Percentiles rank a stretch among this genome's conserved stretches.
Conservation (phyloP, 2,797 vertebrate genomes). For the Neosilurus hyrtlii region DNA sequence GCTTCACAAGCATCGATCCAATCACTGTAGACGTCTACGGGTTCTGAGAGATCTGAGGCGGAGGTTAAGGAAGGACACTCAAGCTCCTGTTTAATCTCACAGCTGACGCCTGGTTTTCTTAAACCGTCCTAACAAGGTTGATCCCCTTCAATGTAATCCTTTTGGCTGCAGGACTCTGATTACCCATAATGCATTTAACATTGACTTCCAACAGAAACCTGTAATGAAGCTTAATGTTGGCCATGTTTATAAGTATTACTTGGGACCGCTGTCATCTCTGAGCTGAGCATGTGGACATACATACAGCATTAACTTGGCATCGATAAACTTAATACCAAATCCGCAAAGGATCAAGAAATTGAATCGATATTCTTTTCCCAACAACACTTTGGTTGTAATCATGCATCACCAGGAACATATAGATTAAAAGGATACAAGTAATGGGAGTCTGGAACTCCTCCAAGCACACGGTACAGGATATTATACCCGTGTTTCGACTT, state of each 20-base stretch:
- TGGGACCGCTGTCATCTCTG: not conserved
- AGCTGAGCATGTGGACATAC: too few relatives aligned
- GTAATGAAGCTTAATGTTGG: not conserved
- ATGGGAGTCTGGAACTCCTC: conserved; percentile 96
- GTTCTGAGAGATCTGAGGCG: conserved; percentile 84
- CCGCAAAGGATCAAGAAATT: not conserved
- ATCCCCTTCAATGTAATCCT: not conserved
- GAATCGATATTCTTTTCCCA: not conserved
- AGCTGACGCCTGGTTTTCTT: not conserved
- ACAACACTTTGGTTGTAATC: not conserved
- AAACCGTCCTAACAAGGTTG: not conserved
- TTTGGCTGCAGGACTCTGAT: not conserved
- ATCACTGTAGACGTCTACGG: conserved; percentile 92
- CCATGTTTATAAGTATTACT: not conserved
- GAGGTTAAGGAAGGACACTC: conserved; percentile 63
- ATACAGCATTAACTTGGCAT: not conserved
- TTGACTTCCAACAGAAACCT: not conserved
- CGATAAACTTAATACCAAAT: not conserved
- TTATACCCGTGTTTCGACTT: conserved; percentile 90
- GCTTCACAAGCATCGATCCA: conserved; percentile 97
- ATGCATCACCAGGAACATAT: not conserved
- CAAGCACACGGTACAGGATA: conserved; percentile 90
- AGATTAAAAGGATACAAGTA: conserved; percentile 86
- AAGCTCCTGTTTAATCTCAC: not conserved
- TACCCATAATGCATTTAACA: not conserved